phyloP scores from a whole-genome alignment of 1,140 invertebrate genomes.

The Drosophila ironensis region DNA sequence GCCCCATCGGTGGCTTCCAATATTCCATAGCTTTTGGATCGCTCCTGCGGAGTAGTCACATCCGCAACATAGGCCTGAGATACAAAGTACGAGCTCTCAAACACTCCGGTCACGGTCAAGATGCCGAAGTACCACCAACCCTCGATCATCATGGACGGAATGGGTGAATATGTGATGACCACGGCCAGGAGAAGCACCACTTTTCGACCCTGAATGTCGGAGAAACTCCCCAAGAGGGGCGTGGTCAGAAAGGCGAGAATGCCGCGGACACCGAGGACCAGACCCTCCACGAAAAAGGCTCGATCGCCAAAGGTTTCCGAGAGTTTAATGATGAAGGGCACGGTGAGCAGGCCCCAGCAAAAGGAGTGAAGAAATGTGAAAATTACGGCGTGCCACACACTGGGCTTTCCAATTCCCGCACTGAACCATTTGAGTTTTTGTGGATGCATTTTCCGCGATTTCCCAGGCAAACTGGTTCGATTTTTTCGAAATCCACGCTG shows the following conservation, averaged over 20 bases:
- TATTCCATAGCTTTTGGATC: constrained; percentile 97
- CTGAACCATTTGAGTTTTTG: neutral
- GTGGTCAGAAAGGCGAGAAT: constrained; percentile 98
- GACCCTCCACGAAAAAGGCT: constrained; percentile 99
- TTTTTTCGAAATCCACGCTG: neutral
- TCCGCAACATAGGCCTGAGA: constrained; percentile 99
- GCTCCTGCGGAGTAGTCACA: constrained; percentile 97
- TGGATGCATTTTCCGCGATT: neutral
- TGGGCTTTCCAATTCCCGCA: constrained; percentile 94
- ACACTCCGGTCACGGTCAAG: constrained; percentile 98
- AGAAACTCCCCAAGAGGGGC: constrained; percentile 97
- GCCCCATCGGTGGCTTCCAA: constrained; percentile 99
- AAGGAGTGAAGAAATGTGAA: constrained; percentile 99
- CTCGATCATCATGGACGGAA: constrained; percentile 99
- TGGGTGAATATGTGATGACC: constrained; percentile 99
- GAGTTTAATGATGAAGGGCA: constrained; percentile 97
- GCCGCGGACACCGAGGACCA: constrained; percentile 99
- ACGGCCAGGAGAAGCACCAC: constrained; percentile 98
- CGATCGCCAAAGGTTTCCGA: constrained; percentile 99
- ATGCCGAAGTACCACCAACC: constrained; percentile 99
- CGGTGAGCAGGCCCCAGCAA: constrained; percentile 98
- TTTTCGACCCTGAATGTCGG: constrained; percentile 98
- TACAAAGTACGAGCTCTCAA: constrained; percentile 98
- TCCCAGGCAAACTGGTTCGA: neutral
- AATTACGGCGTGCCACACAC: constrained; percentile 97